A percentile compares a stretch with the other conserved stretches of the same genome.
phyloP scores from a whole-genome alignment of 1,140 invertebrate species.

The Eulimnadia texana region DNA sequence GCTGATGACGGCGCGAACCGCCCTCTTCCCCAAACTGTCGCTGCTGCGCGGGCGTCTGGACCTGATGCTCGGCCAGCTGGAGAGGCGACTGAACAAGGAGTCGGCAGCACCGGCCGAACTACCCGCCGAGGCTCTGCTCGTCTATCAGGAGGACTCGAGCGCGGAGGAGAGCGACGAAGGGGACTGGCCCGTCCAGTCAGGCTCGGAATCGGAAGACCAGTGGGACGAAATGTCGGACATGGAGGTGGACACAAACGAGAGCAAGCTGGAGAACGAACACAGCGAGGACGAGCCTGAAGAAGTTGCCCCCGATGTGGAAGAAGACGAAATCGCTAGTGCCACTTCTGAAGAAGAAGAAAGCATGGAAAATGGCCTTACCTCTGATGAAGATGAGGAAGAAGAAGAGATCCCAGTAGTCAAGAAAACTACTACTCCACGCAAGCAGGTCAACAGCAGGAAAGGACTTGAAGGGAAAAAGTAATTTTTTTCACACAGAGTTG shows the following conservation, averaged over 20 bases:
- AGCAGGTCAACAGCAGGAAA: no score
- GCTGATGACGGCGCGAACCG: constrained; percentile 40
- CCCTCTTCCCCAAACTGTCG: constrained; percentile 35
- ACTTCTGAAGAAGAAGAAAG: constrained; percentile 8
- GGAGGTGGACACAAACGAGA: constrained; percentile 17
- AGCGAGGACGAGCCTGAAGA: constrained; percentile 18
- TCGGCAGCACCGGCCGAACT: constrained; percentile 10
- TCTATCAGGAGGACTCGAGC: constrained; percentile 22
- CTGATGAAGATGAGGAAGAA: not conserved
- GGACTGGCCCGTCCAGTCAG: constrained; percentile 17
- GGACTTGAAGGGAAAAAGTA: no score
- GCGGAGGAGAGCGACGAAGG: constrained; percentile 21
- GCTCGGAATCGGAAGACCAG: constrained; percentile 22
- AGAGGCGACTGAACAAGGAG: constrained; percentile 19
- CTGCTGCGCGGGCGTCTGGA: constrained; percentile 41
- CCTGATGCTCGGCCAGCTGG: constrained; percentile 22
- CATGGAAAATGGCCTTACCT: constrained; percentile 3
- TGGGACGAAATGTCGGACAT: constrained; percentile 19
- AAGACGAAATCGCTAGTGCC: not conserved
- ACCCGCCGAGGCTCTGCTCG: constrained; percentile 21
- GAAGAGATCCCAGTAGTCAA: not conserved
- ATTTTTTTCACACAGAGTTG: no score
- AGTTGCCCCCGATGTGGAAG: not conserved
- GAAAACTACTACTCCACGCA: no score
- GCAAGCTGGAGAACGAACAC: constrained; percentile 16